These are phyloP conservation scores for Babylonia areolata DNA, from an alignment of 1,140 invertebrate species.

Conservation along the genomic window DNA sequence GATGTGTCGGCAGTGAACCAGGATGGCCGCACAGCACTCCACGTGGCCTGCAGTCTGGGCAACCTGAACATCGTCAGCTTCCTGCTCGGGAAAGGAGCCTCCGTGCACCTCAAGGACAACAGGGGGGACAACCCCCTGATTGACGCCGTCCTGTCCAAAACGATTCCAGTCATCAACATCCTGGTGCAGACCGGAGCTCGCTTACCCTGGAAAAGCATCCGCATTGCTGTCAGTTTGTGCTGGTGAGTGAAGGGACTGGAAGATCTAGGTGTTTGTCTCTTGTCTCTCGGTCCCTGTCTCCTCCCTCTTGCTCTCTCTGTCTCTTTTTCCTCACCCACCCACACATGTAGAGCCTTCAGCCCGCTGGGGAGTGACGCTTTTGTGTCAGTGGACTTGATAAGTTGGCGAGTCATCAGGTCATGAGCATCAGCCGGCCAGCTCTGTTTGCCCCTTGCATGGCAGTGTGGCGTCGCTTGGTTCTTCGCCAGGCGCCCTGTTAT, in stretches of 20 bases:
- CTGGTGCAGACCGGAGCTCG: conserved; percentile 83
- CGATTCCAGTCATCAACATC: conserved; percentile 67
- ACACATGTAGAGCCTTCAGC: no score
- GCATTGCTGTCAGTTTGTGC: conserved; percentile 81
- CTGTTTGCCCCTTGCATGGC: no score
- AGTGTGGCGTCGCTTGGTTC: no score
- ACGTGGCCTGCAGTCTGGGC: conserved; percentile 86
- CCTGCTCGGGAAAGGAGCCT: conserved; percentile 87
- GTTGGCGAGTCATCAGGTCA: no score
- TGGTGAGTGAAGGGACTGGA: conserved; percentile 58
- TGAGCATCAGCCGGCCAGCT: no score
- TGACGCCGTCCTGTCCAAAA: conserved; percentile 67
- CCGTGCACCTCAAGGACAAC: conserved; percentile 87
- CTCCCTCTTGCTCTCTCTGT: neutral
- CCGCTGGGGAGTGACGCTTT: no score
- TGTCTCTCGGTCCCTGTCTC: no score
- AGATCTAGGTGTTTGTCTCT: no score
- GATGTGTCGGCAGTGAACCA: conserved; percentile 86
- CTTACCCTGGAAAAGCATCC: conserved; percentile 75
- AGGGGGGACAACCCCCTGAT: conserved; percentile 71
- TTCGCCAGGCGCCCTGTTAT: no score
- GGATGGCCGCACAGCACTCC: conserved; percentile 87
- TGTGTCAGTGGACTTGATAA: no score
- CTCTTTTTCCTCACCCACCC: no score
- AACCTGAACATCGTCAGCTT: conserved; percentile 83